Base-by-base conservation (phyloP, 2,113 vertebrate genomes). In the Myxocyprinus asiaticus region DNA sequence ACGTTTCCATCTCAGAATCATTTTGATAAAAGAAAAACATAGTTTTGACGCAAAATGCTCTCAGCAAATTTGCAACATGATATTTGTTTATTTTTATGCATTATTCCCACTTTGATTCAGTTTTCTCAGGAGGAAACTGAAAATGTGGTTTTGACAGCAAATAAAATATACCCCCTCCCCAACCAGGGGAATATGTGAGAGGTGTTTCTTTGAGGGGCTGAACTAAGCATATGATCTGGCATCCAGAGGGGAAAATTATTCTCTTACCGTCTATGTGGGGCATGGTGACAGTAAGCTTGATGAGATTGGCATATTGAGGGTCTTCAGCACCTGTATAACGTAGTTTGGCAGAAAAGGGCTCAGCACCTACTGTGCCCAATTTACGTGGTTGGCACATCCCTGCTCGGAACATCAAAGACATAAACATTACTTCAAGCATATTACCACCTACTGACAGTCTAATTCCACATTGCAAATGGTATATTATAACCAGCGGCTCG, bases 311-410 rank as follows among this genome's bases (percentile, higher is more conserved):
- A 78, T 94, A 92, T 79, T 93, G 89, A 0, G 91, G 88, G 87
- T 98, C 97, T 58, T 96, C 95, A 0, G 95, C 84, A 67, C 96
- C 96, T 0, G 95, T 96, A 87, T 99, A 97, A 81, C 94, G 94
- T 45, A 99, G 82, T 80, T 96, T 97, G 44, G 97, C 96, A 65
- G 97, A 98, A 92, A 99, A 99, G 0, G 97, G 97, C 83, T 98
- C 97, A 0, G 95, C 96, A 5, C 97, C 97, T 47, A 97, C 96
- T 0, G 92, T 92, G 79, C 95, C 96, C 76, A 93, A 86, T 81
- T 95, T 88, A 5, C 93, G 94, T 22, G 96, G 95, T 17, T 95
- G 97, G 86, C 97, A 99, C 89, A 99, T 94, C 80, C 97, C 97
- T 99, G 82, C 48, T 10, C 42, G 74, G 72, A 81, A 84, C 76